Evolutionary conservation across 1,140 invertebrate species (phyloP), one percentile per base, ranked within the genome.

Genomic region (Drosophila asahinai): DNA sequence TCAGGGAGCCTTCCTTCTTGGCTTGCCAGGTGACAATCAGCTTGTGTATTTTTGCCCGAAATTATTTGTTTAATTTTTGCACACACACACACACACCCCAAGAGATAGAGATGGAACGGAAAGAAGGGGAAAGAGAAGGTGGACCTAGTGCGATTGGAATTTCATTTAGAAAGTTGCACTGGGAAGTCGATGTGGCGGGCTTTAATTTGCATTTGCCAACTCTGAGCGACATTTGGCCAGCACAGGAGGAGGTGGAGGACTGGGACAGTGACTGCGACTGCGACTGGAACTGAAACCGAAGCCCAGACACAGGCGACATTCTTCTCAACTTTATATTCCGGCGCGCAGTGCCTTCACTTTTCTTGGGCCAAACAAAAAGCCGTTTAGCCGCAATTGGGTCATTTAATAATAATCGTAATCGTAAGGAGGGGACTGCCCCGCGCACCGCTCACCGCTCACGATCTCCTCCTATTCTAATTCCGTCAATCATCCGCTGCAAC

Each of bases 21-120:
- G 45, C 78, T 66, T 84, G 86, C 81, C 86, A 86, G 65, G 61
- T 86, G 86, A 90, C 86, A 90, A 90, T 90, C 86, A 86, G 75
- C 61, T 90, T 80, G 79, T 80, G 79, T 86, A 89, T 89, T 82
- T 89, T 77, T 51, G 54, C 79, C 58, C 66, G 42, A 90, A 90
- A 91, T 90, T 91, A 90, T 90, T 90, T 90, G 75, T 72, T 90
- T 90, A 90, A 90, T 91, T 91, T 90, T 91, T 60, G 51, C 86
- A 80, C 81, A 90, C 71, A 72, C 73, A 22, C 19, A 3, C 36
- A n/a, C n/a, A 27, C 7, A 33, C 0, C 12, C 2, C 22, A 2
- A 38, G 14, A 40, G 33, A 11, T 3, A 12, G 33, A 36, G 33
- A 36, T 11, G 33, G 55, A 54, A 30, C 19, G 15, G 43, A 51